Evolutionary conservation across 1,140 invertebrate genomes (phyloP).

Genomic region (Aethina tumida): DNA sequence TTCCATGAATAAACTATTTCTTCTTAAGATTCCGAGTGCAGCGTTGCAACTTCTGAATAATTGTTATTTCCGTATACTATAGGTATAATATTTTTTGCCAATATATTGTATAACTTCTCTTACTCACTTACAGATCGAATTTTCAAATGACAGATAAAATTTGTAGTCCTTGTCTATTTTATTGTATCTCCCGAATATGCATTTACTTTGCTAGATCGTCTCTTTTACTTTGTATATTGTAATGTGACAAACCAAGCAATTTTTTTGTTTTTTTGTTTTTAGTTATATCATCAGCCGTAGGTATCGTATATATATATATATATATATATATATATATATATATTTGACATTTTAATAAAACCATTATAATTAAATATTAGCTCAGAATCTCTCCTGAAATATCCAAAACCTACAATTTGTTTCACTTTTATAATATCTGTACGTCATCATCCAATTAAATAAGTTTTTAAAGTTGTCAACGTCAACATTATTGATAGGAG

Average conservation of each 20-base stretch:
- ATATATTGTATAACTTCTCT: conserved; percentile 47
- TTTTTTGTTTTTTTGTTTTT: conserved; percentile 35
- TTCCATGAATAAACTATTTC: no score
- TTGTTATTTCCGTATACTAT: conserved; percentile 45
- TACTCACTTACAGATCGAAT: conserved; percentile 47
- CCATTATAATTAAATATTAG: conserved; percentile 8
- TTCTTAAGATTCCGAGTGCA: no score
- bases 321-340: no score
- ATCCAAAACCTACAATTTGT: neutral
- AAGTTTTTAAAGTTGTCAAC: no score
- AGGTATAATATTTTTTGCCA: conserved; percentile 39
- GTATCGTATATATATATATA: conserved; percentile 29
- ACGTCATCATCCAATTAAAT: no score
- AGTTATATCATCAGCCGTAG: conserved; percentile 13
- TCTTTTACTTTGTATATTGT: conserved; percentile 41
- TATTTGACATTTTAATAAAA: conserved; percentile 1
- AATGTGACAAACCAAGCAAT: conserved; percentile 54
- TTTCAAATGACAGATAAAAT: conserved; percentile 62
- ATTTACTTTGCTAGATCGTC: conserved; percentile 44
- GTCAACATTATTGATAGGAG: no score
- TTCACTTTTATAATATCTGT: conserved; percentile 1
- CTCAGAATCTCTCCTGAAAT: conserved; percentile 12
- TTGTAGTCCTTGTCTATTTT: conserved; percentile 43
- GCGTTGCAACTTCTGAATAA: conserved; percentile 42
- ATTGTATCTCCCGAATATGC: conserved; percentile 37